A percentile compares a stretch with the other conserved stretches of the same genome.
Evolutionary conservation across 2,888 invertebrate genomes (phyloP).

Genomic region (Torymus auratus): DNA sequence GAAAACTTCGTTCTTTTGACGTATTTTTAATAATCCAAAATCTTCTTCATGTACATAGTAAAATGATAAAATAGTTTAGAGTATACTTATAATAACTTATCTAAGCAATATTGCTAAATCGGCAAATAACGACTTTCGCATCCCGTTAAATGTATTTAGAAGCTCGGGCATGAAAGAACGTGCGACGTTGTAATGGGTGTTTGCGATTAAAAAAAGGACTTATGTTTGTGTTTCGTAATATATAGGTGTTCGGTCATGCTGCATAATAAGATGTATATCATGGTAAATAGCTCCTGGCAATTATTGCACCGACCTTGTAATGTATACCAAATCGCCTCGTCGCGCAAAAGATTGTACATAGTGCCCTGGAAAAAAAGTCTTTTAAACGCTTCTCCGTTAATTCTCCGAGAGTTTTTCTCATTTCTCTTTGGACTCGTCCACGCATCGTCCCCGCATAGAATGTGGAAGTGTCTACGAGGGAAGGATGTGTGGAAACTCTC

Average conservation of each 20-base stretch:
- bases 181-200: conserved; percentile 1
- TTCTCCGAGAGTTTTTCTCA: background rate
- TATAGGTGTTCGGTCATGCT: conserved; percentile 4
- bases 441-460: background rate
- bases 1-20: no score
- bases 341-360: conserved; percentile 51
- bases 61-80: no score
- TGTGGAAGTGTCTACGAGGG: background rate
- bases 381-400: conserved; percentile 30
- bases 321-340: conserved; percentile 37
- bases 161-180: conserved; percentile 33
- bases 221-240: background rate
- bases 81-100: background rate
- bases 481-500: background rate
- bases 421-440: background rate
- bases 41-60: no score
- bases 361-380: conserved; percentile 51
- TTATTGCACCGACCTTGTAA: conserved; percentile 3
- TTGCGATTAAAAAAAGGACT: conserved; percentile 30
- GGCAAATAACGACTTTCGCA: conserved; percentile 23
- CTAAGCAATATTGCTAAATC: conserved; percentile 18
- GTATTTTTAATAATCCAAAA: no score
- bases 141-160: conserved; percentile 25
- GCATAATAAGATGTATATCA: background rate
- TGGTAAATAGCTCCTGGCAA: conserved; percentile 24